These are phyloP conservation scores for Myiopsitta monachus DNA, from an alignment of 2,113 vertebrate species.

Conservation along the genomic window DNA sequence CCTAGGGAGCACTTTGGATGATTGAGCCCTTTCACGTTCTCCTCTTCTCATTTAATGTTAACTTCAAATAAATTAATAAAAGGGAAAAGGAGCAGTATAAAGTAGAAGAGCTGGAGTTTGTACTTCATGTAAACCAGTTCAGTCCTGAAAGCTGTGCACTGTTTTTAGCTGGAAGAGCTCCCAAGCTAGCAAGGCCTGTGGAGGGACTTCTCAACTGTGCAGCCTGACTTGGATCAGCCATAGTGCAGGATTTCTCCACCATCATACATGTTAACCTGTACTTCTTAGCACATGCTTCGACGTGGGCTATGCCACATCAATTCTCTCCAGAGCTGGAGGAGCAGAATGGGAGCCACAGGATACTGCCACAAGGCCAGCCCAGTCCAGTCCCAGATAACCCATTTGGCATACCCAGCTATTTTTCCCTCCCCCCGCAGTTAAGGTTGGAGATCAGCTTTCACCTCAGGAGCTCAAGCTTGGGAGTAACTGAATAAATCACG, in stretches of 20 bases:
- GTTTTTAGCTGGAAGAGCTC: neutral
- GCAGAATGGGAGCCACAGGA: neutral
- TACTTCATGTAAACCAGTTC: neutral
- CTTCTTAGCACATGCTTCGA: neutral
- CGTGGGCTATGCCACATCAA: neutral
- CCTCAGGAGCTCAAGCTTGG: neutral
- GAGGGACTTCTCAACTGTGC: neutral
- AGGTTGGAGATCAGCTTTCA: neutral
- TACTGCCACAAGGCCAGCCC: neutral
- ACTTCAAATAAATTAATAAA: neutral
- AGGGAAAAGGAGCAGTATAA: neutral
- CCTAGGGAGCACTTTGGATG: neutral
- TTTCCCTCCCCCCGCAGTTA: neutral
- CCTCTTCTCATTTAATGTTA: neutral
- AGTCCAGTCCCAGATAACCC: fast-evolving
- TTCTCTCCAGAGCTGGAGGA: neutral
- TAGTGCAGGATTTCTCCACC: neutral
- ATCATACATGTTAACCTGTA: neutral
- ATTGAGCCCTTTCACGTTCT: neutral
- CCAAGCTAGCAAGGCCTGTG: neutral
- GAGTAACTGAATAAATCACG: neutral
- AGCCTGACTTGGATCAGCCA: neutral
- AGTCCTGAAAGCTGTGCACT: neutral
- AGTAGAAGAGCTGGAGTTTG: neutral
- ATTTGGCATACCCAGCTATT: neutral